Base-by-base conservation (phyloP, 2,888 invertebrate species). In the Antheraea assamensis region DNA sequence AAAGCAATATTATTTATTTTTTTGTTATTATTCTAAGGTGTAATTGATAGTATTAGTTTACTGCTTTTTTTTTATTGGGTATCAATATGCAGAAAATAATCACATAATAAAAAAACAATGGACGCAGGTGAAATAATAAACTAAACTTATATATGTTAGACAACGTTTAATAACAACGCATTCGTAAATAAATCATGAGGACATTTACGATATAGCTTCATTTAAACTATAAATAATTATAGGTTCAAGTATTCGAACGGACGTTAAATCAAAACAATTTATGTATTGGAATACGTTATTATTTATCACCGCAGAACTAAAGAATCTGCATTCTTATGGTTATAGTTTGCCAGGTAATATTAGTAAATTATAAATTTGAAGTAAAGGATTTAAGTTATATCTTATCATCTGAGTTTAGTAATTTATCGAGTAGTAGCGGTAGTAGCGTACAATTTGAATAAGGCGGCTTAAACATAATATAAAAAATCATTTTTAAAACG, bases 161-260 rank as follows among this genome's bases (percentile, higher is more conserved):
- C 72, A 76, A 78, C 77, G 75, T 76, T 83, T 87, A 86, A 88
- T 85, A 83, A 85, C 82, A 79, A 78, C 77, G 81, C 80, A 82
- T 84, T 81, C 84, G 82, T 83, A 85, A 83, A 88, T 91, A 88
- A 89, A 91, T 88, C 89, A 88, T 77, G 76, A 77, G 74, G 86
- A 87, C 87, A 72, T 91, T 91, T 88, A 91, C 87, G 88, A 87
- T 85, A 88, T 86, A 83, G 81, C 87, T 90, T 88, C 87, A 90
- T 90, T 90, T 88, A 85, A 87, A 87, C 89, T 87, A 90, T 90
- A 90, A 90, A 90, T 89, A 90, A 90, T 88, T 87, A 87, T 84
- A 81, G 87, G 85, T 83, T 80, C 83, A 85, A 82, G 81, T 82
- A 79, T 79, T 79, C 75, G 77, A 78, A 75, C 78, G 72, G 82